A percentile compares a stretch with the other conserved stretches of the same genome.
phyloP scores from a whole-genome alignment of 35 echinoderm and acorn worm species.

The Holothuria glaberrima region DNA sequence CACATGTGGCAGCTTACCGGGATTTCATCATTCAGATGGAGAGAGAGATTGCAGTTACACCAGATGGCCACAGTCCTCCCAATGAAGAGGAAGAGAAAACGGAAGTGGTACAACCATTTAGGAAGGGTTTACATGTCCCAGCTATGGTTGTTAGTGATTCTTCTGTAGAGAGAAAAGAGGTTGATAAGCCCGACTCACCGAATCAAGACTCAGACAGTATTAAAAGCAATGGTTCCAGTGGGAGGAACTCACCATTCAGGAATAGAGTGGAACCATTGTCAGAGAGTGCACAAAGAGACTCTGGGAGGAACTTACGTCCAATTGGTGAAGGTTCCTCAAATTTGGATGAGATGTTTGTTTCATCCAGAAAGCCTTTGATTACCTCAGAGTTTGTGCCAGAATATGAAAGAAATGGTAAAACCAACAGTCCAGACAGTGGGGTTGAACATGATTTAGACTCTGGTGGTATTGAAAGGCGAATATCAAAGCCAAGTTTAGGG shows the following conservation, averaged over 20 bases:
- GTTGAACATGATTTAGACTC: conserved; percentile 42
- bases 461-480: conserved; percentile 21
- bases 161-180: background rate
- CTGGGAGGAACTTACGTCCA: background rate
- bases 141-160: background rate
- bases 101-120: background rate
- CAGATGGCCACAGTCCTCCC: background rate
- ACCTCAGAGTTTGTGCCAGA: conserved; percentile 26
- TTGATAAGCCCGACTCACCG: background rate
- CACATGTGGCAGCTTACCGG: conserved; percentile 68
- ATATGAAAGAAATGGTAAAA: conserved; percentile 48
- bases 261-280: conserved; percentile 62
- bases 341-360: background rate
- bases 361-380: conserved; percentile 32
- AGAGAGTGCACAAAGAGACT: background rate
- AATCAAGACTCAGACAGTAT: background rate
- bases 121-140: background rate
- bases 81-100: background rate
- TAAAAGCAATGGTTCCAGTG: conserved; percentile 4
- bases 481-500: conserved; percentile 52
- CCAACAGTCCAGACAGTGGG: conserved; percentile 61
- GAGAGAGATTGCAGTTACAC: conserved; percentile 54
- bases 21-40: conserved; percentile 73
- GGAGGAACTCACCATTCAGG: conserved; percentile 56
- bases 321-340: background rate